phyloP scores from a whole-genome alignment of 2,113 vertebrate genomes.

The Poeciliopsis occidentalis region DNA sequence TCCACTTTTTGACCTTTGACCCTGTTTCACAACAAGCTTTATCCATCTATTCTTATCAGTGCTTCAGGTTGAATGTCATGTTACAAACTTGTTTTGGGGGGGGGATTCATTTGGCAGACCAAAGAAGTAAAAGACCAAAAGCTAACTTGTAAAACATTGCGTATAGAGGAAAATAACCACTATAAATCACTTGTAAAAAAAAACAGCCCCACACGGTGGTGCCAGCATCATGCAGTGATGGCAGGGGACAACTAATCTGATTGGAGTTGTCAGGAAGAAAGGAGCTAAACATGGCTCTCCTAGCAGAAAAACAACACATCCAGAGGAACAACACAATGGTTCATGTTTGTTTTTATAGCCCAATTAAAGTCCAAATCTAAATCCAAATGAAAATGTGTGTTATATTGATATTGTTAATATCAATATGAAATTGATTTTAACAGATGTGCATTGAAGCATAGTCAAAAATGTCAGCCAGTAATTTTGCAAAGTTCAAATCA shows the following conservation, averaged over 20 bases:
- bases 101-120: too few species aligned
- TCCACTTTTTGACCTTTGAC: constrained; percentile 68
- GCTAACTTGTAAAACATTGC: too few species aligned
- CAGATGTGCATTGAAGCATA: not conserved
- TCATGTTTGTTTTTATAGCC: not conserved
- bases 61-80: constrained; percentile 24
- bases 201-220: too few species aligned
- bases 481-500: not conserved
- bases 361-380: not conserved
- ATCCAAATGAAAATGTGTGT: not conserved
- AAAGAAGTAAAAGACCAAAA: too few species aligned
- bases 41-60: constrained; percentile 42
- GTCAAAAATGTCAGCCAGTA: not conserved
- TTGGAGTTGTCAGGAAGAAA: not conserved
- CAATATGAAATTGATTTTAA: not conserved
- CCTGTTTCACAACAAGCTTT: constrained; percentile 45
- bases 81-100: too few species aligned
- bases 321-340: not conserved
- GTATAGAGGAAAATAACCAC: too few species aligned
- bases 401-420: not conserved
- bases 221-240: not conserved
- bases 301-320: not conserved
- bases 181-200: too few species aligned
- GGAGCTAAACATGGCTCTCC: not conserved
- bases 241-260: not conserved